Evolutionary conservation across 64 coral and sea anemone species (phyloP).

Genomic region (Montipora efflorescens): DNA sequence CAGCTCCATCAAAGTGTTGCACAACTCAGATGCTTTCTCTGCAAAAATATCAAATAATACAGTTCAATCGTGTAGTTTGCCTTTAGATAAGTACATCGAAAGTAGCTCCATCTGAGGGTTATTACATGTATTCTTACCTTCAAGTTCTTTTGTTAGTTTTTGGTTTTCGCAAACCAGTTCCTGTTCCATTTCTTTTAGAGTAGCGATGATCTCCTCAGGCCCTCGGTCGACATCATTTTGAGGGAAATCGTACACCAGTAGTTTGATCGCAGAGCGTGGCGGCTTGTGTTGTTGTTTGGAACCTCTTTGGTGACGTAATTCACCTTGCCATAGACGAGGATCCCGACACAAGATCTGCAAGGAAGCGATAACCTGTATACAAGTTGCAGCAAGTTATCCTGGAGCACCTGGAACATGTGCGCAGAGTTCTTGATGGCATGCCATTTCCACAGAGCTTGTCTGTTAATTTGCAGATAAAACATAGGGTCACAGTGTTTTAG

Average conservation of each 20-base stretch:
- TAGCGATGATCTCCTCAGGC: too few relatives aligned
- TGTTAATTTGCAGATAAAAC: background rate
- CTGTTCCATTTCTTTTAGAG: too few relatives aligned
- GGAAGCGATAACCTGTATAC: background rate
- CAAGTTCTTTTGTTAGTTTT: too few relatives aligned
- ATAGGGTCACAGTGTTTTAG: too few relatives aligned
- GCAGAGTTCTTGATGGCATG: background rate
- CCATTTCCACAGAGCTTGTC: slow-evolving; percentile 25
- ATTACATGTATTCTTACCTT: background rate
- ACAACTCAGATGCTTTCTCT: background rate
- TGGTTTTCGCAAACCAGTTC: too few relatives aligned
- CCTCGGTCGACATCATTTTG: background rate
- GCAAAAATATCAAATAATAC: too few relatives aligned
- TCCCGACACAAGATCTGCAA: background rate
- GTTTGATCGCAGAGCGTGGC: background rate
- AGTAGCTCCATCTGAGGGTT: too few relatives aligned
- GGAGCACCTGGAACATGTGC: background rate
- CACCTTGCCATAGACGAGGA: background rate
- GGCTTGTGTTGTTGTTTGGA: background rate
- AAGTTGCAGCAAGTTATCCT: slow-evolving; percentile 27
- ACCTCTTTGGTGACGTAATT: background rate
- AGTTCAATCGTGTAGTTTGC: too few relatives aligned
- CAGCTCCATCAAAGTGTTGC: background rate
- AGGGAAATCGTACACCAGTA: background rate
- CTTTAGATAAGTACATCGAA: too few relatives aligned